Percentiles rank a stretch among this genome's conserved stretches.
These are phyloP conservation scores for Collichthys lucidus DNA, from an alignment of 2,113 vertebrate species.

Conservation along the genomic window DNA sequence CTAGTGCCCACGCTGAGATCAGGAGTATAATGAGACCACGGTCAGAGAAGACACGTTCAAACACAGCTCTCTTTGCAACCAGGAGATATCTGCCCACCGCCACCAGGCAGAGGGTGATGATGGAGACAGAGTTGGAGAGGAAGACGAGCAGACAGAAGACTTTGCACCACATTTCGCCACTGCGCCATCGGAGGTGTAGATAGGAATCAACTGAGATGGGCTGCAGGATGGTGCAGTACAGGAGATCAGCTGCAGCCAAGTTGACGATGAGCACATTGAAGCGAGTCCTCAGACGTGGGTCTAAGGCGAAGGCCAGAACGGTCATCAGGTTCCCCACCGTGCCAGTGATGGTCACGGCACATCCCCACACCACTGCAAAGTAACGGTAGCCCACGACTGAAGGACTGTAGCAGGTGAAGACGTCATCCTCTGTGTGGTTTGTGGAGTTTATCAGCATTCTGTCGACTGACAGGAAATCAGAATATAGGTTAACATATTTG, in stretches of 20 bases:
- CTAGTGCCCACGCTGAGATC: constrained; percentile 82
- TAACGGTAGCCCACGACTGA: constrained; percentile 87
- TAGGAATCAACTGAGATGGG: constrained; percentile 89
- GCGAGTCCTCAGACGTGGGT: constrained; percentile 84
- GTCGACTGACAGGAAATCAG: too few relatives aligned
- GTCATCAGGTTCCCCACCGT: constrained; percentile 89
- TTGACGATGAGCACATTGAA: constrained; percentile 92
- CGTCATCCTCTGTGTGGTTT: constrained; percentile 51
- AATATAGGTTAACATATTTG: not conserved
- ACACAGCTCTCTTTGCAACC: constrained; percentile 82
- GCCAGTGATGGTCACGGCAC: constrained; percentile 83
- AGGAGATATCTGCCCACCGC: constrained; percentile 88
- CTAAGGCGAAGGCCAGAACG: constrained; percentile 83
- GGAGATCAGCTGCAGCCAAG: constrained; percentile 87
- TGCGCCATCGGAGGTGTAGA: constrained; percentile 88
- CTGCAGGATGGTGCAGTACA: constrained; percentile 89
- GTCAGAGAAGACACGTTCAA: constrained; percentile 83
- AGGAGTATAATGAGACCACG: constrained; percentile 80
- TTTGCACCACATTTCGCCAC: constrained; percentile 82
- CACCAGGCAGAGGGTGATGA: constrained; percentile 89
- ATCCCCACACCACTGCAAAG: constrained; percentile 87
- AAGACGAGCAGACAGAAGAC: constrained; percentile 89
- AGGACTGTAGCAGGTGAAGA: constrained; percentile 87
- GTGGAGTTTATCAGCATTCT: too few relatives aligned
- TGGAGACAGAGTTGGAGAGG: constrained; percentile 89